phyloP scores from a whole-genome alignment of 2,797 vertebrate species.

The Stomatorhinus walkeri region DNA sequence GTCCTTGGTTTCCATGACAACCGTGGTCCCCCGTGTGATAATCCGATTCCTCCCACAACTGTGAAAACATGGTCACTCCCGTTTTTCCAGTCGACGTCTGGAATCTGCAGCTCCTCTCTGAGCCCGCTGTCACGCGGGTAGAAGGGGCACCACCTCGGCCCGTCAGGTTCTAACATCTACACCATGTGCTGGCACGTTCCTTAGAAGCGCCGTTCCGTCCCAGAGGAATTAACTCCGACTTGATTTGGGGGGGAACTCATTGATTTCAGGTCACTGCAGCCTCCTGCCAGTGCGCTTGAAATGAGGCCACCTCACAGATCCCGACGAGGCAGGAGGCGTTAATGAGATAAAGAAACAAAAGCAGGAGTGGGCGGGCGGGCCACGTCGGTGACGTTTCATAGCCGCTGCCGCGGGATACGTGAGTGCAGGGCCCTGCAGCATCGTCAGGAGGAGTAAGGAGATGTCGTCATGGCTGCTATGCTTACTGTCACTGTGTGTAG shows the following conservation, averaged over 20 bases:
- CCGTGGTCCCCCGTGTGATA: constrained; percentile 58
- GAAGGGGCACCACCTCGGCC: neutral
- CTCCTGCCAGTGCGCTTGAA: neutral
- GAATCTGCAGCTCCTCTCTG: neutral
- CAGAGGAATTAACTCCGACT: neutral
- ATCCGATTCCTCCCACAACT: constrained; percentile 59
- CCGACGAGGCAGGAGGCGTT: neutral
- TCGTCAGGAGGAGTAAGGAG: neutral
- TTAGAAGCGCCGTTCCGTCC: neutral
- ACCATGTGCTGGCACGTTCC: no score
- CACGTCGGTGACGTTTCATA: neutral
- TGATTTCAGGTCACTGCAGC: neutral
- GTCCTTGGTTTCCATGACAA: constrained; percentile 66
- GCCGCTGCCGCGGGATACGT: neutral
- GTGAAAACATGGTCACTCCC: constrained; percentile 49
- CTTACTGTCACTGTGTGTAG: neutral
- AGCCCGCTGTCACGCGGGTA: neutral
- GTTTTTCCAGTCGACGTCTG: constrained; percentile 31
- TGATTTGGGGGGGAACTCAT: neutral
- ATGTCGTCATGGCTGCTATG: neutral
- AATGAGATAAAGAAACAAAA: neutral
- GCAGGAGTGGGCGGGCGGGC: neutral
- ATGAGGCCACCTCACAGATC: neutral
- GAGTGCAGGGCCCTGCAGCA: neutral
- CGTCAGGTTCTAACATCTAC: neutral